Conservation (phyloP, 2,797 vertebrate genomes). For the Leptoclinus maculatus region DNA sequence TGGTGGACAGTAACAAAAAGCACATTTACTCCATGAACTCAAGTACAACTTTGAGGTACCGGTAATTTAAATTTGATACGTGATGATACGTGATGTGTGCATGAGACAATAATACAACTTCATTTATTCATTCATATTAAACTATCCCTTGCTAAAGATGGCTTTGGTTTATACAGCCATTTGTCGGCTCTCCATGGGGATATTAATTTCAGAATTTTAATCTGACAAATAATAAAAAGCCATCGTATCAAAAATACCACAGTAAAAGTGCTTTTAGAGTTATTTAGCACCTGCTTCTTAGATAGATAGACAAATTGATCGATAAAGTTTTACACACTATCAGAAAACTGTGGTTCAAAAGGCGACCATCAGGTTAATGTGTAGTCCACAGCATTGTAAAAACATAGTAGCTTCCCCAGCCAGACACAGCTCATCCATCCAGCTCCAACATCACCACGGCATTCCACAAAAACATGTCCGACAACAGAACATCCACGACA, state of each 20-base stretch:
- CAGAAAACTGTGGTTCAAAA: not conserved
- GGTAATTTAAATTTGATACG: not conserved
- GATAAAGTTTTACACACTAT: not conserved
- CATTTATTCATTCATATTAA: not conserved
- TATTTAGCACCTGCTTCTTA: not conserved
- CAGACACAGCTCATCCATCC: conserved; percentile 1
- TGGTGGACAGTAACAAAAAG: not conserved
- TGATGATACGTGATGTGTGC: too few species aligned
- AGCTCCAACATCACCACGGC: not conserved
- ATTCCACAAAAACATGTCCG: conserved; percentile 43
- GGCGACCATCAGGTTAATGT: not conserved
- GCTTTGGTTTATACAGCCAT: not conserved
- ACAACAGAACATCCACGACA: conserved; percentile 3
- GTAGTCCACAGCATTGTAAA: conserved; percentile 2
- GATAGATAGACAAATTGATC: not conserved
- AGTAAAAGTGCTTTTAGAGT: not conserved
- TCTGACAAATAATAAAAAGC: not conserved
- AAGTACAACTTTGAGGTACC: not conserved
- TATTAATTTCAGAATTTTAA: not conserved
- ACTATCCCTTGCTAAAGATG: not conserved
- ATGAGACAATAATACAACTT: not conserved
- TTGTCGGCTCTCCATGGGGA: not conserved
- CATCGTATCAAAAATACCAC: not conserved
- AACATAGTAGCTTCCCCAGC: conserved; percentile 4
- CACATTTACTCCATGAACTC: not conserved